A percentile compares a stretch with the other conserved stretches of the same genome.
These are phyloP conservation scores for Solen grandis DNA, from an alignment of 1,140 invertebrate genomes.

Conservation along the genomic window DNA sequence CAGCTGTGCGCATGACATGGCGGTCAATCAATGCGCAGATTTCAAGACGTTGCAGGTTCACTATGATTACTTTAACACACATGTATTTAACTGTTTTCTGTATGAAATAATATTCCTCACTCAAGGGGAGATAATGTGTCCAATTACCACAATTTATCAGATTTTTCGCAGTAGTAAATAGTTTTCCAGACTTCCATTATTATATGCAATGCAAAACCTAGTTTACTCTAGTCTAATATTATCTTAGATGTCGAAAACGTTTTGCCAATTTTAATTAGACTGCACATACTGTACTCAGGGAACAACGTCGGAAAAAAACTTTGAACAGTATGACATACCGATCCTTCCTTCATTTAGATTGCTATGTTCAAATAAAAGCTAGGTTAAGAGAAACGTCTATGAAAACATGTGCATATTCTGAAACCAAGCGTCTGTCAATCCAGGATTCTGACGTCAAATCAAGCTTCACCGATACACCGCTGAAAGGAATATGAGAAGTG, in stretches of 20 bases:
- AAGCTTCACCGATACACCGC: slow-evolving; percentile 44
- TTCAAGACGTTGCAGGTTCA: slow-evolving; percentile 49
- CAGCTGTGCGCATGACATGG: slow-evolving; percentile 50
- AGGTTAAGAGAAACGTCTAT: not conserved
- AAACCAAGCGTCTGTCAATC: slow-evolving; percentile 11
- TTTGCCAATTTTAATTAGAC: too few relatives aligned
- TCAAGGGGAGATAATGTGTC: slow-evolving; percentile 43
- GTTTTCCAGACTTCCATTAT: slow-evolving; percentile 45
- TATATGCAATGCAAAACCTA: too few relatives aligned
- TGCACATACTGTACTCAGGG: too few relatives aligned
- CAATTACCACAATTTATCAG: slow-evolving; percentile 50
- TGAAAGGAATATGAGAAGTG: slow-evolving; percentile 39
- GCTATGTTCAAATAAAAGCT: not conserved
- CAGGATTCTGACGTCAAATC: slow-evolving; percentile 35
- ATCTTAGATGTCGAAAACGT: too few relatives aligned
- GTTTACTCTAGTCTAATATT: too few relatives aligned
- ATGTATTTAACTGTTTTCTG: slow-evolving; percentile 33
- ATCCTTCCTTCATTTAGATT: too few relatives aligned
- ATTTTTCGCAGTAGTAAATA: slow-evolving; percentile 24
- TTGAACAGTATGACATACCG: too few relatives aligned
- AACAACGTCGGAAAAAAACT: too few relatives aligned
- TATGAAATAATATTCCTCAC: slow-evolving; percentile 55
- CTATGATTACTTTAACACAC: slow-evolving; percentile 52
- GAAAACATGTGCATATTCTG: not conserved
- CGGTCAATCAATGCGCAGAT: slow-evolving; percentile 54